Conservation (phyloP, 2,797 vertebrate genomes). For the Thamnophis elegans region DNA sequence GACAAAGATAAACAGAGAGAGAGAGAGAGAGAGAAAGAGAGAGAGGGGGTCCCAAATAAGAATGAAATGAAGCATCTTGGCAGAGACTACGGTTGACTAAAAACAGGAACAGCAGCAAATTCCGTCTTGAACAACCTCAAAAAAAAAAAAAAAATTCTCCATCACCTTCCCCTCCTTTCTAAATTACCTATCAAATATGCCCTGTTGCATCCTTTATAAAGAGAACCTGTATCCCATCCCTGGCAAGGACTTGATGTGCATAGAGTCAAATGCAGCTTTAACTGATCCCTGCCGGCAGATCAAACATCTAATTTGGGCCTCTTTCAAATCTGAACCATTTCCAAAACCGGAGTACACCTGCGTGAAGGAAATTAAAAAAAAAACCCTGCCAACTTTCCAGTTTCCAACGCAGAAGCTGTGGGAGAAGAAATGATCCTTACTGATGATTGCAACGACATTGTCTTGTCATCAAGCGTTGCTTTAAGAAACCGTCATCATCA, state of each 20-base stretch:
- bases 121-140: too few species aligned
- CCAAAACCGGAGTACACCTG: constrained; percentile 2
- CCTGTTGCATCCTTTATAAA: neutral
- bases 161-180: too few species aligned
- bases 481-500: neutral
- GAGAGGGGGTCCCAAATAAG: too few species aligned
- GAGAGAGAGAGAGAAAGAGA: too few species aligned
- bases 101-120: too few species aligned
- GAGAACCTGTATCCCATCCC: neutral
- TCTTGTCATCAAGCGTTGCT: constrained; percentile 31
- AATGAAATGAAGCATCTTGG: too few species aligned
- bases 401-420: constrained; percentile 24
- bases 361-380: constrained; percentile 11
- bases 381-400: constrained; percentile 26
- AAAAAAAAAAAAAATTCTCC: too few species aligned
- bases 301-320: constrained; percentile 10
- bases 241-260: neutral
- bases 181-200: too few species aligned
- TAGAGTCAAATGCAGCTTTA: neutral
- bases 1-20: too few species aligned
- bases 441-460: constrained; percentile 37
- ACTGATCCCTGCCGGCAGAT: constrained; percentile 28
- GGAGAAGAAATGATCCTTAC: constrained; percentile 39
- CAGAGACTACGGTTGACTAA: too few species aligned
- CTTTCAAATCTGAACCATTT: constrained; percentile 32